phyloP scores from a whole-genome alignment of 2,888 invertebrate genomes.

The Stramonita haemastoma region DNA sequence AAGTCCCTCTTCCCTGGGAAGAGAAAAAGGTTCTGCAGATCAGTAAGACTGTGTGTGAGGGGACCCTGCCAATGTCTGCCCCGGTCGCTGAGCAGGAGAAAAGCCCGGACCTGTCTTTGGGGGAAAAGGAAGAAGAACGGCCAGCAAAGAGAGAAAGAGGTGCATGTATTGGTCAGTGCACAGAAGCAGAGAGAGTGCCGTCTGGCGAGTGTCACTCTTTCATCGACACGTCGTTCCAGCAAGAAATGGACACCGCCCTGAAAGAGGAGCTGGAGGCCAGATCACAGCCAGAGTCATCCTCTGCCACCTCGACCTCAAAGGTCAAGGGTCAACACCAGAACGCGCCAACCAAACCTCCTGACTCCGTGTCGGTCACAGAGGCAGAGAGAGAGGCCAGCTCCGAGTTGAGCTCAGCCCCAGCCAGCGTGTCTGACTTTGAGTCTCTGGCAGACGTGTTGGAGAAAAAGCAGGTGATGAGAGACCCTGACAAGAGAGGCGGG shows the following conservation, averaged over 20 bases:
- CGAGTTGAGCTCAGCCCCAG: background rate
- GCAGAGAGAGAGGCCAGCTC: background rate
- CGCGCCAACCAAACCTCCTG: background rate
- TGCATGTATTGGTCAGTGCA: background rate
- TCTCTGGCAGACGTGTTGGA: background rate
- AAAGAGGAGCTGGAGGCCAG: background rate
- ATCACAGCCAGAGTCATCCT: background rate
- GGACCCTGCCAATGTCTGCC: background rate
- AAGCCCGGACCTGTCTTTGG: too few relatives aligned
- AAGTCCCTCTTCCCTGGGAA: background rate
- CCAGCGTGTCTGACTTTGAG: slow-evolving; percentile 1
- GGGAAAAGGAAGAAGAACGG: background rate
- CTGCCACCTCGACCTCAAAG: too few relatives aligned
- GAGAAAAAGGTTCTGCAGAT: background rate
- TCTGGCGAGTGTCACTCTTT: background rate
- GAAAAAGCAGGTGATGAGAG: background rate
- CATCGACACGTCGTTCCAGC: slow-evolving; percentile 26
- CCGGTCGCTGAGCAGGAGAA: too few relatives aligned
- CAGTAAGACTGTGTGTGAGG: background rate
- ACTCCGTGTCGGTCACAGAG: background rate
- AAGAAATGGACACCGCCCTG: slow-evolving; percentile 35
- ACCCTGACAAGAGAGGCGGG: background rate
- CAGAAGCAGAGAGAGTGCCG: background rate
- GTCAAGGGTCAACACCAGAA: background rate
- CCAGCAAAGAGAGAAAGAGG: background rate